phyloP scores from a whole-genome alignment of 2,797 vertebrate genomes.

The Lophotriccus pileatus region DNA sequence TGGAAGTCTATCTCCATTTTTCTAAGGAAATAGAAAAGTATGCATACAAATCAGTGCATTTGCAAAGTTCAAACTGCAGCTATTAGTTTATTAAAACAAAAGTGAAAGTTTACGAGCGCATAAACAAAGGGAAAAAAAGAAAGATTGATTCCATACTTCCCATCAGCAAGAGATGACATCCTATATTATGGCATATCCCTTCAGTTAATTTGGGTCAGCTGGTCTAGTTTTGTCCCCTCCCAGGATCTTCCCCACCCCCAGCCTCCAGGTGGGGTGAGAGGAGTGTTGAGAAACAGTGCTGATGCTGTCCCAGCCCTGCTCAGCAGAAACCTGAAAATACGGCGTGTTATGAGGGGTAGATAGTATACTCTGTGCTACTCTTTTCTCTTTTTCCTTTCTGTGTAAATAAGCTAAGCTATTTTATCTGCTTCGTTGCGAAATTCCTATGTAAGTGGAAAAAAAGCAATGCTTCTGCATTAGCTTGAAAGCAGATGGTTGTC shows the following conservation, averaged over 20 bases:
- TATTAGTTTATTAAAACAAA: background rate
- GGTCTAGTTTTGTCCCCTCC: background rate
- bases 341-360: background rate
- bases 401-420: background rate
- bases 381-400: background rate
- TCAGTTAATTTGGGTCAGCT: background rate
- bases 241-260: background rate
- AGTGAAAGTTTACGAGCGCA: background rate
- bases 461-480: conserved; percentile 10
- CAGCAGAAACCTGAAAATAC: background rate
- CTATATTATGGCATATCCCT: background rate
- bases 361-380: background rate
- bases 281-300: background rate
- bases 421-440: background rate
- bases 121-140: background rate
- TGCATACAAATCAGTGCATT: background rate
- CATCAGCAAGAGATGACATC: background rate
- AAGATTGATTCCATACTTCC: background rate
- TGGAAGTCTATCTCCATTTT: background rate
- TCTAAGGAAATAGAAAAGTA: background rate
- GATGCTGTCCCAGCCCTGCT: background rate
- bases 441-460: background rate
- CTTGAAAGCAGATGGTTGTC: conserved; percentile 67
- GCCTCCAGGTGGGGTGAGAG: background rate
- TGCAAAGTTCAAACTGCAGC: background rate